Evolutionary conservation across 2,797 vertebrate species (phyloP).

Genomic region (Ataeniobius toweri): DNA sequence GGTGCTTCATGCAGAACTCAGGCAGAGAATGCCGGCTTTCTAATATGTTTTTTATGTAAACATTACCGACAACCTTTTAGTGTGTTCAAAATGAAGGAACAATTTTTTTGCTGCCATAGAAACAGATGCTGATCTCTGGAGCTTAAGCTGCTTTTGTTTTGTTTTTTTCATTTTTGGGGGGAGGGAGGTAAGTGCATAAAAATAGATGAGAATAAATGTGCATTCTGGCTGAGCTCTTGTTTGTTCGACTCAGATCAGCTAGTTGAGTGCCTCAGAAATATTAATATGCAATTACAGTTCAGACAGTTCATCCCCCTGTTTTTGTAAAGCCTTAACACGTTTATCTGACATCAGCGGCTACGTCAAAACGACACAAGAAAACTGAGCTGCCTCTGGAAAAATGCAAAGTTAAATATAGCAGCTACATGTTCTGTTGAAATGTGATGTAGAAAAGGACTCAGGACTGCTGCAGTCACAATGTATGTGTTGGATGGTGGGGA

Average conservation of each 20-base stretch:
- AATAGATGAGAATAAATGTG: slow-evolving; percentile 16
- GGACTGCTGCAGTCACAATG: slow-evolving; percentile 28
- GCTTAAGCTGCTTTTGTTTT: slow-evolving; percentile 13
- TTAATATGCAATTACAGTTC: background rate
- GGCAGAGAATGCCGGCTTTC: slow-evolving; percentile 2
- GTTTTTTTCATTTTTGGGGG: background rate
- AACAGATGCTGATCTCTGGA: slow-evolving; percentile 41
- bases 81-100: slow-evolving; percentile 27
- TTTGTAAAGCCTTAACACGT: background rate
- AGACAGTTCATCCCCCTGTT: no score
- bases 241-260: background rate
- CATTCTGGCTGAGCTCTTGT: slow-evolving; percentile 3
- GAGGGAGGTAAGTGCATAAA: slow-evolving; percentile 3
- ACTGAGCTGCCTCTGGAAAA: background rate
- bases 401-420: slow-evolving; percentile 1
- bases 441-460: slow-evolving; percentile 9
- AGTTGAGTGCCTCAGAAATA: background rate
- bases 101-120: slow-evolving; percentile 50
- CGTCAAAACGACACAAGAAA: slow-evolving; percentile 2
- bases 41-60: slow-evolving; percentile 20
- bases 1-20: background rate
- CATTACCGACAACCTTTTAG: slow-evolving; percentile 20
- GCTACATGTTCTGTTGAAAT: slow-evolving; percentile 28
- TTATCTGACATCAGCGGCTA: background rate
- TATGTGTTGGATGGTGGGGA: background rate